Conservation (phyloP, 2,113 vertebrate species). For the Cyanoderma ruficeps region DNA sequence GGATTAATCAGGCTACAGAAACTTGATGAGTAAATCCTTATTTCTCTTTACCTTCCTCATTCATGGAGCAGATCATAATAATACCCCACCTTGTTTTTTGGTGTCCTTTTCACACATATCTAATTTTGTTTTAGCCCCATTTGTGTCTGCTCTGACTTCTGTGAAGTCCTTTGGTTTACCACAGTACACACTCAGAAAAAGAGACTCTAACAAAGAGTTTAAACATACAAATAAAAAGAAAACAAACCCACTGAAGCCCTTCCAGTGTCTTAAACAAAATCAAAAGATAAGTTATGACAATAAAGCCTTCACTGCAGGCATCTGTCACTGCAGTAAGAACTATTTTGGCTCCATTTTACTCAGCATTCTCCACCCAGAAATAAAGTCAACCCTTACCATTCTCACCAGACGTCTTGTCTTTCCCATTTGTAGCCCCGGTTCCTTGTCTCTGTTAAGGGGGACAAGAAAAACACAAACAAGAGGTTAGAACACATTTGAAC, state of each 20-base stretch:
- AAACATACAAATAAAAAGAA: not conserved
- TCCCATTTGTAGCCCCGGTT: constrained; percentile 85
- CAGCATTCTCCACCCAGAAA: not conserved
- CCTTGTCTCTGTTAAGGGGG: constrained; percentile 82
- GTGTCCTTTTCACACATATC: not conserved
- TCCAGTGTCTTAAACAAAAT: not conserved
- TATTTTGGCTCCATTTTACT: not conserved
- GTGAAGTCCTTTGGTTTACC: not conserved
- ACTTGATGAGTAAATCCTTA: not conserved
- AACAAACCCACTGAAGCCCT: not conserved
- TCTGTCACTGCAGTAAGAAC: not conserved
- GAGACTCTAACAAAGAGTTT: not conserved
- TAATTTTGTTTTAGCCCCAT: not conserved
- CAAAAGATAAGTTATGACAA: not conserved
- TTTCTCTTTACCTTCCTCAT: not conserved
- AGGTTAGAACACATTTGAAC: not conserved
- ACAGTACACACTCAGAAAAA: not conserved
- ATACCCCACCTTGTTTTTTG: not conserved
- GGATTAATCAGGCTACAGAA: not conserved
- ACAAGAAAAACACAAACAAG: not conserved
- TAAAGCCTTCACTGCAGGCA: not conserved
- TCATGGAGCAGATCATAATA: not conserved
- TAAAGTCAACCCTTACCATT: constrained; percentile 80
- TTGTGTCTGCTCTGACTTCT: not conserved
- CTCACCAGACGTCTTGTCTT: constrained; percentile 87